Evolutionary conservation across 92 coral and sea anemone genomes (phyloP), one percentile per base, ranked within the genome.

Genomic region (Bergia puertoricense): DNA sequence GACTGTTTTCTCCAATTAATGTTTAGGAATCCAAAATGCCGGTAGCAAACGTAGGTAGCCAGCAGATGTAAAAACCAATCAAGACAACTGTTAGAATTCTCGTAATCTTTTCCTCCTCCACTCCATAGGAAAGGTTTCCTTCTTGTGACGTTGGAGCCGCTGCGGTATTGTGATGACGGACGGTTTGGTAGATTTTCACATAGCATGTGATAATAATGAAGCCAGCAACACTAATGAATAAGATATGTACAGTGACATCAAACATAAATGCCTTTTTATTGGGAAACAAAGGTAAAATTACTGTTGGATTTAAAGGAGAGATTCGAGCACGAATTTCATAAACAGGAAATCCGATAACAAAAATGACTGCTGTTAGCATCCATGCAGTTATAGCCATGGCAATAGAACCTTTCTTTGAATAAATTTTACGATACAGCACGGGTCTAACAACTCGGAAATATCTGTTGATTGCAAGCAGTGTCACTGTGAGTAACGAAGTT

Each of bases 51-150:
- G 22, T 4, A 16, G 73, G 73, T 5, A 66, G n/a, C 73, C 73
- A 66, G n/a, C 73, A 66, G 73, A 66, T 66, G 73, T 66, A 66
- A n/a, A 66, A 66, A 66, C 73, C 73, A n/a, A 66, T n/a, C 73
- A 66, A 6, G 5, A 30, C 30, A 30, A 30, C 30, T 30, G 30
- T 30, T 30, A 30, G 30, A 30, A 30, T 30, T 30, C 30, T 66
- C 73, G 73, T 66, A 16, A 6, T 66, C 73, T n/a, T 66, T 20
- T 7, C 73, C n/a, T 66, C 73, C 5, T 66, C 30, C 30, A 66
- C 73, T 2, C 73, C 73, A 16, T 66, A 66, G 15, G 73, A 2
- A 66, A 20, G 14, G 20, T 66, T 13, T 66, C 73, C 73, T 8
- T 10, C 5, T 66, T 66, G 73, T 66, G 73, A 16, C 20, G 22